Base-by-base conservation (phyloP, 1,140 invertebrate species). In the Papilio dardanus region DNA sequence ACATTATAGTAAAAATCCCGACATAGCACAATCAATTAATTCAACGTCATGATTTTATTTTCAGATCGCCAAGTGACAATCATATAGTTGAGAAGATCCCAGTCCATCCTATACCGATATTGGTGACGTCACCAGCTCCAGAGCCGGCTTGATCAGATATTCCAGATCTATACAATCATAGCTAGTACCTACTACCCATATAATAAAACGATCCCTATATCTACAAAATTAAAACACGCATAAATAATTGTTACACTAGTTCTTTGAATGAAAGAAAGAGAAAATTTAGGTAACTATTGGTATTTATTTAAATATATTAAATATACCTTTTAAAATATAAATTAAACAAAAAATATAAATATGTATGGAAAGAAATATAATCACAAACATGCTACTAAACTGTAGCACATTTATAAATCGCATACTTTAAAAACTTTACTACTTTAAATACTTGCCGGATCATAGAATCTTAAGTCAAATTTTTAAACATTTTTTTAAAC, bases 91-190 rank as follows among this genome's bases (percentile, higher is more conserved):
- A 86, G 10, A 86, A 87, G 62, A 76, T 77, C 2, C 83, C 90
- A 71, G 82, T 87, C 69, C 91, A 90, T 77, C 91, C 91, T 21
- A 93, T 92, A 75, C 85, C 91, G 19, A 93, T 92, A 76, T 83
- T 93, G 33, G 90, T 93, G 78, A 92, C 90, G 79, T 89, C 89
- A 74, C 80, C 89, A 14, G 91, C 83, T 66, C 81, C 80, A n/a
- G 88, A 86, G 42, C 82, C 83, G 6, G 84, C 83, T 65, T 91
- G 85, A 85, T 83, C 28, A 54, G 73, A 30, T 66, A 67, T 79
- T 35, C 77, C 66, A 16, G 35, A 58, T 74, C 30, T 30, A 71
- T 31, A 71, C 75, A 54, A n/a, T 58, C 40, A 66, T 74, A 71
- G 42, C 68, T 28, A 46, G 24, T 71, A 71, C 40, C 68, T 31